A percentile compares a stretch with the other conserved stretches of the same genome.
Conservation (phyloP, 92 coral and sea anemone species). For the Parazoanthus swiftii region DNA sequence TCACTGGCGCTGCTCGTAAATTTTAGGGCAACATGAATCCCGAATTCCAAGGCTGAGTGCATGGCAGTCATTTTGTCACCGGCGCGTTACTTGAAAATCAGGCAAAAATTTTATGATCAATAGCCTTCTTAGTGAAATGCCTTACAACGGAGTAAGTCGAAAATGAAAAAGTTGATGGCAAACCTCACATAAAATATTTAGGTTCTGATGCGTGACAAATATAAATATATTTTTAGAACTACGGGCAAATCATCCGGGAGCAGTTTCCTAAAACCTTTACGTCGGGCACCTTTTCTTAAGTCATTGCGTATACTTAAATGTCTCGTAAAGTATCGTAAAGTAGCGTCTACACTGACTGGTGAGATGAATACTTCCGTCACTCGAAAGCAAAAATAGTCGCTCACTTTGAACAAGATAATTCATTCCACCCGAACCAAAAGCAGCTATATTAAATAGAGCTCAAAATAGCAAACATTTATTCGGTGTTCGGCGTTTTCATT, state of each 20-base stretch:
- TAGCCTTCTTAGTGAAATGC: neutral
- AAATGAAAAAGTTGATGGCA: neutral
- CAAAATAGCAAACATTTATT: too few relatives aligned
- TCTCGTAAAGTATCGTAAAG: too few relatives aligned
- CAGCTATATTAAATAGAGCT: too few relatives aligned
- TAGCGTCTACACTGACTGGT: too few relatives aligned
- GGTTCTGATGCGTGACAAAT: neutral
- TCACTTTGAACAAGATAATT: neutral
- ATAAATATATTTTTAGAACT: too few relatives aligned
- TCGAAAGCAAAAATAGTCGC: neutral
- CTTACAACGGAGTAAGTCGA: neutral
- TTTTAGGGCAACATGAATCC: neutral
- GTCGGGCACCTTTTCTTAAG: too few relatives aligned
- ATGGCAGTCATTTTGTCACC: neutral
- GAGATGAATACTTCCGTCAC: neutral
- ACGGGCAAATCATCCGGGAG: too few relatives aligned
- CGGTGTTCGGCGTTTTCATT: too few relatives aligned
- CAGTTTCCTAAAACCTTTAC: too few relatives aligned
- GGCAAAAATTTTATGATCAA: too few relatives aligned
- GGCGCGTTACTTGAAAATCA: neutral
- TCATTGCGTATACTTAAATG: too few relatives aligned
- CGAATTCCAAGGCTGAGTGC: constrained; percentile 5
- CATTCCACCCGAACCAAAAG: too few relatives aligned
- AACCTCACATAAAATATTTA: neutral
- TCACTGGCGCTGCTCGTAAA: neutral